Percentiles rank a stretch among this genome's conserved stretches.
Evolutionary conservation across 1,140 invertebrate genomes (phyloP).

Genomic region (Psilanteris sp.): DNA sequence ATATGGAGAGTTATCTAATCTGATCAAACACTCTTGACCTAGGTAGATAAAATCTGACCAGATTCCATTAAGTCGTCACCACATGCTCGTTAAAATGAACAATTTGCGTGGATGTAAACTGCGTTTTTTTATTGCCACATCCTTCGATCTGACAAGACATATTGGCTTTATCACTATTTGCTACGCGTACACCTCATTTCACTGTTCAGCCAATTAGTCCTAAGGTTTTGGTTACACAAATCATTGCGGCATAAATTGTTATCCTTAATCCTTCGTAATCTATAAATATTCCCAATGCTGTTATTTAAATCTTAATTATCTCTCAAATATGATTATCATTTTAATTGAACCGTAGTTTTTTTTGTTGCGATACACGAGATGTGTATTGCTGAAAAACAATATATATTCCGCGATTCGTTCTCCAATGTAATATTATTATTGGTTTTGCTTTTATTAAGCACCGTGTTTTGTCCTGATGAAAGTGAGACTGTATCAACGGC

Average conservation of each 20-base stretch:
- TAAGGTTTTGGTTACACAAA: conserved; percentile 22
- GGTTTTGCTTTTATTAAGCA: too few relatives aligned
- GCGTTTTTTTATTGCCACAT: conserved; percentile 3
- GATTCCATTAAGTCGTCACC: conserved; percentile 38
- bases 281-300: conserved; percentile 6
- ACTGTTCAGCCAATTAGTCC: conserved; percentile 19
- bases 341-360: conserved; percentile 27
- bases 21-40: conserved; percentile 31
- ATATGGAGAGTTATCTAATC: conserved; percentile 25
- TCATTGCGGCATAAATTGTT: conserved; percentile 20
- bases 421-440: too few relatives aligned
- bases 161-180: neutral
- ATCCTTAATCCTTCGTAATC: conserved; percentile 13
- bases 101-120: conserved; percentile 8
- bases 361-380: conserved; percentile 1
- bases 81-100: conserved; percentile 1
- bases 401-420: too few relatives aligned
- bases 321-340: conserved; percentile 19
- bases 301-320: conserved; percentile 50
- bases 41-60: conserved; percentile 35
- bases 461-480: too few relatives aligned
- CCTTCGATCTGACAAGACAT: conserved; percentile 1
- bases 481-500: too few relatives aligned
- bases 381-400: too few relatives aligned
- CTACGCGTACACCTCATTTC: conserved; percentile 4